Evolutionary conservation across 2,797 vertebrate genomes (phyloP).

Genomic region (Anomalospiza imberbis): DNA sequence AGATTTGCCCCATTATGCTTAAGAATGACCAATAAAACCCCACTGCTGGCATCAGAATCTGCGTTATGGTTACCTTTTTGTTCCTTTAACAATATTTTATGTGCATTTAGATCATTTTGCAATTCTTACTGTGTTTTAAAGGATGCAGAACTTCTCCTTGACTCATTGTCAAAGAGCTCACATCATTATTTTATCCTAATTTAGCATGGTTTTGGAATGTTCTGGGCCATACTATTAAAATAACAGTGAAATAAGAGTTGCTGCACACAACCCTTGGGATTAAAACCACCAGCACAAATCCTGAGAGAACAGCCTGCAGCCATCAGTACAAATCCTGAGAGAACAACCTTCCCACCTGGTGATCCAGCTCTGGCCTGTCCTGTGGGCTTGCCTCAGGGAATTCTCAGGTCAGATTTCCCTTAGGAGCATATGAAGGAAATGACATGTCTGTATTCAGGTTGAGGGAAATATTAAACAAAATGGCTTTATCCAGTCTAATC

Average conservation of each 20-base stretch:
- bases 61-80: neutral
- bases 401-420: constrained; percentile 7
- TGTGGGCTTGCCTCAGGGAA: constrained; percentile 28
- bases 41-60: neutral
- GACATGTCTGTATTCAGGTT: neutral
- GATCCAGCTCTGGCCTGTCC: neutral
- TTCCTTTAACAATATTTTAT: neutral
- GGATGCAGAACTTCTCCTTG: neutral
- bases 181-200: neutral
- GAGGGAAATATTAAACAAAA: neutral
- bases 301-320: neutral
- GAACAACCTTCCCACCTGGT: neutral
- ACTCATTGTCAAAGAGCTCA: neutral
- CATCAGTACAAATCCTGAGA: neutral
- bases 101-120: neutral
- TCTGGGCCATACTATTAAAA: neutral
- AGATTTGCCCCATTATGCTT: neutral
- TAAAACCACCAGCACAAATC: neutral
- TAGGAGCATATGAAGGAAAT: neutral
- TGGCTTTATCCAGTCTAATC: neutral
- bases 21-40: neutral
- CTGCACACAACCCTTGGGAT: neutral
- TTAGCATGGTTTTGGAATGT: neutral
- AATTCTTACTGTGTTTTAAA: neutral
- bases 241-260: neutral